Evolutionary conservation across 2,888 invertebrate species (phyloP), one percentile per base, ranked within the genome.

Genomic region (Tiliacea aurago): DNA sequence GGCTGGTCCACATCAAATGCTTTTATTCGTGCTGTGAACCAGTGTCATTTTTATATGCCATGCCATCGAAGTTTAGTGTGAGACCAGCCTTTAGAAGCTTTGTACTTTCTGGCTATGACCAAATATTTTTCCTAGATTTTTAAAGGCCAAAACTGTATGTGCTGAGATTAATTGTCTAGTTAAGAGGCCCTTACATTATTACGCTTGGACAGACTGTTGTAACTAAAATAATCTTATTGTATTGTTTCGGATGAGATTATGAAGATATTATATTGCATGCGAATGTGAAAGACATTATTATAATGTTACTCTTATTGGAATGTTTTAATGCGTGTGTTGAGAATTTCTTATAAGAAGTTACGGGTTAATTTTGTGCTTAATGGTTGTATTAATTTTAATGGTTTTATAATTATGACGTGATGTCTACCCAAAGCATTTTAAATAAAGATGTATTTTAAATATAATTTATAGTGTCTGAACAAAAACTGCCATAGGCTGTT

Each of bases 311-410:
- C 67, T 72, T 79, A 81, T 76, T 84, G 84, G 86, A 86, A 79
- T 86, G 84, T 86, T 86, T 76, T 73, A 76, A 59, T 79, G 86
- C 70, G 76, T 78, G 78, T 63, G 76, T 79, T 82, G 80, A 49
- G 62, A 77, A 78, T 76, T 84, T 80, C 59, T 68, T 70, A 75
- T 73, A 83, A 20, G 67, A 83, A 70, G 73, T 81, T 83, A 81
- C 84, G 85, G 85, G 84, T 85, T 80, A 23, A 56, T 70, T 85
- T 85, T 85, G 82, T 84, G 85, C 82, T 86, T 81, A 86, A 85
- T 78, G 85, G 78, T 86, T 85, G 84, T 86, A 86, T 81, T 85
- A 83, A 76, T 84, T 84, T 73, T 82, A 75, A 73, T 67, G 74
- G 51, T 81, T 78, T 78, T 78, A 74, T 74, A 56, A 63, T 72